Evolutionary conservation across 1,140 invertebrate species (phyloP).

Genomic region (Drosophila punjabiensis): DNA sequence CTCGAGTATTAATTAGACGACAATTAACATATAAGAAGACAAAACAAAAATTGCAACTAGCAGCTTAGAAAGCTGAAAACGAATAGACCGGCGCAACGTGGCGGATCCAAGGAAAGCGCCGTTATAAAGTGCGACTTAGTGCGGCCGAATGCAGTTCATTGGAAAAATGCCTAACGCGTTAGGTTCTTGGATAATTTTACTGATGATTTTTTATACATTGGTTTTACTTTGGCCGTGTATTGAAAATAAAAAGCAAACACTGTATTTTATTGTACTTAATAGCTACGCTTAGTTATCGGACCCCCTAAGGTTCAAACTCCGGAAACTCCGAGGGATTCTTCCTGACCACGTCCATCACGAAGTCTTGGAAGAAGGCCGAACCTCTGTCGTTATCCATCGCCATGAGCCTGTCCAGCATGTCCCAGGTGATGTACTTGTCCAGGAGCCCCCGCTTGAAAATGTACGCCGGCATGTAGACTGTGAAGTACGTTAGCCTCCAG

Average conservation of each 20-base stretch:
- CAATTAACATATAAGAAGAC: constrained; percentile 7
- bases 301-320: not conserved
- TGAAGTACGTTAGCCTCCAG: not conserved
- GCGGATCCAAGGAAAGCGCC: constrained; percentile 5
- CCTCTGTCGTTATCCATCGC: not conserved
- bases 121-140: constrained; percentile 1
- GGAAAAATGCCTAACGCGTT: not conserved
- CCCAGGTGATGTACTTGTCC: constrained; percentile 1
- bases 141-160: not conserved
- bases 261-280: not conserved
- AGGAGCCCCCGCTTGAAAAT: not conserved
- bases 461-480: not conserved
- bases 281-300: not conserved
- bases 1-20: not conserved
- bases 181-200: not conserved
- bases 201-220: not conserved
- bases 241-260: not conserved
- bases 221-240: not conserved
- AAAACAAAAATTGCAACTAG: constrained; percentile 1
- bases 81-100: constrained; percentile 35
- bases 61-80: constrained; percentile 36
- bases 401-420: constrained; percentile 4
- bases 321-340: not conserved
- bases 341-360: not conserved
- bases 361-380: not conserved